Evolutionary conservation across 1,140 invertebrate genomes (phyloP).

Genomic region (Aphaenogaster floridana): DNA sequence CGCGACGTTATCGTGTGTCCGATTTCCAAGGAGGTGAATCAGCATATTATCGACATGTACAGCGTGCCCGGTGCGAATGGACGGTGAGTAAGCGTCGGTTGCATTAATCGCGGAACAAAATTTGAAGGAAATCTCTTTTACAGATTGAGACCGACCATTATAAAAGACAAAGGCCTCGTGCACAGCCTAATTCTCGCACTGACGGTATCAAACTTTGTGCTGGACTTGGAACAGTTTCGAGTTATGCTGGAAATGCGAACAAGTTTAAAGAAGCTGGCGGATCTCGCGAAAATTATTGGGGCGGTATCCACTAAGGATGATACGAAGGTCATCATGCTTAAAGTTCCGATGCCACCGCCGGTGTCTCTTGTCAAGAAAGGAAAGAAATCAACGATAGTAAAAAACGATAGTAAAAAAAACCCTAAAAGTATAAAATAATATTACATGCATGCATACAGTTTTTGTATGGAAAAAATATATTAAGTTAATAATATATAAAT

Average conservation of each 20-base stretch:
- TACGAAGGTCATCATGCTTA: slow-evolving; percentile 82
- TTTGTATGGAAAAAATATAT: too few relatives aligned
- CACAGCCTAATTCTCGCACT: slow-evolving; percentile 86
- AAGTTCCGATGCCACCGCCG: slow-evolving; percentile 85
- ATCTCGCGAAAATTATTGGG: slow-evolving; percentile 84
- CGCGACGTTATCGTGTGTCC: slow-evolving; percentile 78
- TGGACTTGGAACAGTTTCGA: slow-evolving; percentile 84
- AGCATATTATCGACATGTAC: slow-evolving; percentile 84
- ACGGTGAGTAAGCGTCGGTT: slow-evolving; percentile 77
- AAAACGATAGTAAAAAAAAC: too few relatives aligned
- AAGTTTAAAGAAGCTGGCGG: slow-evolving; percentile 84
- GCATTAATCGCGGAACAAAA: slow-evolving; percentile 25
- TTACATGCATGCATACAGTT: too few relatives aligned
- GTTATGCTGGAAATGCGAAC: slow-evolving; percentile 80
- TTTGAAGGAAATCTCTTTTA: slow-evolving; percentile 65
- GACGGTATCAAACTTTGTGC: slow-evolving; percentile 81
- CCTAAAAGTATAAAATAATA: too few relatives aligned
- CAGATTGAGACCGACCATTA: slow-evolving; percentile 84
- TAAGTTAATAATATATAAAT: too few relatives aligned
- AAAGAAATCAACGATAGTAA: slow-evolving; percentile 64
- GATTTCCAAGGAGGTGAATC: slow-evolving; percentile 77
- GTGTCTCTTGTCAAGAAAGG: slow-evolving; percentile 65
- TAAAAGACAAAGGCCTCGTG: slow-evolving; percentile 86
- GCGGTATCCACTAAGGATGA: slow-evolving; percentile 80
- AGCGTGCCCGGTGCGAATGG: slow-evolving; percentile 79